Percentiles rank a stretch among this genome's conserved stretches.
Conservation (phyloP, 2,888 invertebrate genomes). For the Hydriomena furcata region DNA sequence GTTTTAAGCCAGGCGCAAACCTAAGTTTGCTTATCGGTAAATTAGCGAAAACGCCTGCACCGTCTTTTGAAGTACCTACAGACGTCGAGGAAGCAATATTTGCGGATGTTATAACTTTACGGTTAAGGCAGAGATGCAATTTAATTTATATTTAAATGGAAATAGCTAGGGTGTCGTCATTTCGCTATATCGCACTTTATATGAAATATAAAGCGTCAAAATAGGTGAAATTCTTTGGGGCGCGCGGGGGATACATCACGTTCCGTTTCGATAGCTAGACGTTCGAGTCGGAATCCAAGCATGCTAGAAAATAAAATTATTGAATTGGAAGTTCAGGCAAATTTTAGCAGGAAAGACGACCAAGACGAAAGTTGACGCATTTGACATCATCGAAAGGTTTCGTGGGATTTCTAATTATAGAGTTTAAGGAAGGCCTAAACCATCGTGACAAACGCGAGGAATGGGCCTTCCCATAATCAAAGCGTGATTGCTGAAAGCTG, state of each 20-base stretch:
- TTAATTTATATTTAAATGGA: constrained; percentile 39
- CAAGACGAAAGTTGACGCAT: constrained; percentile 2
- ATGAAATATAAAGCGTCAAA: constrained; percentile 11
- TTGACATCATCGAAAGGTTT: not conserved
- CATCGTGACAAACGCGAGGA: too few relatives aligned
- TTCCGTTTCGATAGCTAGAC: constrained; percentile 5
- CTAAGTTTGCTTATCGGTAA: constrained; percentile 40
- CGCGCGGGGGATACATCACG: constrained; percentile 12
- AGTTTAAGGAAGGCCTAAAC: too few relatives aligned
- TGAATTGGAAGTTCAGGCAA: too few relatives aligned
- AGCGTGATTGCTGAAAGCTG: too few relatives aligned
- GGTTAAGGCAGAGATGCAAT: constrained; percentile 41
- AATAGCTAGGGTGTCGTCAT: constrained; percentile 36
- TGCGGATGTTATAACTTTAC: constrained; percentile 44
- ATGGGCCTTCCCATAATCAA: too few relatives aligned
- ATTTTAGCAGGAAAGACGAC: too few relatives aligned
- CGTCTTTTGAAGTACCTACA: constrained; percentile 52
- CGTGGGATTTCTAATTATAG: too few relatives aligned
- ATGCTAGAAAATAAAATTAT: constrained; percentile 24
- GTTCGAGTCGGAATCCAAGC: constrained; percentile 7
- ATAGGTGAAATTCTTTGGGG: constrained; percentile 11
- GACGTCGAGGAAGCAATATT: constrained; percentile 49
- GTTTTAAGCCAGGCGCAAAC: constrained; percentile 29
- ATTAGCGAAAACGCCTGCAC: constrained; percentile 51
- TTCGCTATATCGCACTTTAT: constrained; percentile 20